Evolutionary conservation across 2,888 invertebrate genomes (phyloP), one percentile per base, ranked within the genome.

Genomic region (Ophonus ardosiacus): DNA sequence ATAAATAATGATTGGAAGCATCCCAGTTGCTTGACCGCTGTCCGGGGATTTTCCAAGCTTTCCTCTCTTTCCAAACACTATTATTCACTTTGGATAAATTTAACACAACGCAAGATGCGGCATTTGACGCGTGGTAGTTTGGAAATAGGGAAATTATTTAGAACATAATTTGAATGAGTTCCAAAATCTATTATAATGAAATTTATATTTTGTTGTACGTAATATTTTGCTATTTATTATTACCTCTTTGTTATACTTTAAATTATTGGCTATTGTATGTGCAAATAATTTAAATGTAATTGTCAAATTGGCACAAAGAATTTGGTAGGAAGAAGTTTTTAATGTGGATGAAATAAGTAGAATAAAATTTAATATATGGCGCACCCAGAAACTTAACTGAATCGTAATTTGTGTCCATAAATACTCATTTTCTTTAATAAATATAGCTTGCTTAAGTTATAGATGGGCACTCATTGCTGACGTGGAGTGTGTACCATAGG

Each of bases 21-120:
- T 15, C 43, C 71, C 71, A 74, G 71, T 74, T 15, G 40, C 71
- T 74, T 74, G 71, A 74, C 71, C 71, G 71, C 17, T 43, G 71
- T 74, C 51, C 71, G 40, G 71, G 71, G 43, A 40, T 63, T 74
- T 74, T 74, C 71, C 71, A 15, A 43, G n/a, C 13, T 74, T 18
- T 74, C 40, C 40, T 74, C 40, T 74, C n/a, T 68, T 24, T 74
- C 71, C 71, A 74, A 74, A 51, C 43, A 74, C 17, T 18, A 74
- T 74, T 74, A 74, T 74, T 74, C 71, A 74, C 18, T 43, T 18
- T 7, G 18, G 40, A 40, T 74, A 74, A 74, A 74, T 43, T 74
- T 74, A 74, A 68, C 31, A 51, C 43, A 13, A 51, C 43, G 13
- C 43, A 13, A 63, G 24, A 63, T 10, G 10, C 5, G 38, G n/a